Conservation (phyloP, 2,888 invertebrate genomes). For the Phymatocera aterrima region DNA sequence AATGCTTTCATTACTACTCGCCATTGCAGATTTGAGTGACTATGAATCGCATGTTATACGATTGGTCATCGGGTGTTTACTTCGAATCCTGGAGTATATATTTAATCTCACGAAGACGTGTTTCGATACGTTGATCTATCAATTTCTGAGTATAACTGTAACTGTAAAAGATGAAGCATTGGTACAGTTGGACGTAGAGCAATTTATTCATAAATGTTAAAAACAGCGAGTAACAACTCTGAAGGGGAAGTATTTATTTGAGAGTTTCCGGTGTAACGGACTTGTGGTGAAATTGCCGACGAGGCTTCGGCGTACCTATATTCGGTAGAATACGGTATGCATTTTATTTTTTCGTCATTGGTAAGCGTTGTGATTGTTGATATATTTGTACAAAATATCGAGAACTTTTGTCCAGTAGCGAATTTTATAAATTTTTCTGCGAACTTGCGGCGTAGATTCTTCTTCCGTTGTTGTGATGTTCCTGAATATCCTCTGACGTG, state of each 20-base stretch:
- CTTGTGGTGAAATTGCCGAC: neutral
- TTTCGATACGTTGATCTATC: neutral
- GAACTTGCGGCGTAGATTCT: neutral
- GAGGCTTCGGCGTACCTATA: no score
- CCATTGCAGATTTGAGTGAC: slow-evolving; percentile 7
- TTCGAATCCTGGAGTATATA: no score
- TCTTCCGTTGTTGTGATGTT: no score
- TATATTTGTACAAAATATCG: neutral
- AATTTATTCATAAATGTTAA: neutral
- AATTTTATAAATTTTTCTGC: neutral
- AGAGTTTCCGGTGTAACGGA: neutral
- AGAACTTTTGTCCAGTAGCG: neutral
- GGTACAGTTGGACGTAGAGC: neutral
- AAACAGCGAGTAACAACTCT: neutral
- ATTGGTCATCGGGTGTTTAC: neutral
- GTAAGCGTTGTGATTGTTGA: neutral
- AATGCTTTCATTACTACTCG: neutral
- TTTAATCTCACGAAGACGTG: neutral
- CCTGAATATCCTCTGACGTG: neutral
- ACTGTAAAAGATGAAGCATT: neutral
- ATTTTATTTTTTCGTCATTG: neutral
- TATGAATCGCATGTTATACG: neutral
- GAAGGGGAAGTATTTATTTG: neutral
- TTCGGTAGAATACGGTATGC: neutral
- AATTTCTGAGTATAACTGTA: neutral